Conservation (phyloP, 2,113 vertebrate genomes). For the Hemichromis elongatus region DNA sequence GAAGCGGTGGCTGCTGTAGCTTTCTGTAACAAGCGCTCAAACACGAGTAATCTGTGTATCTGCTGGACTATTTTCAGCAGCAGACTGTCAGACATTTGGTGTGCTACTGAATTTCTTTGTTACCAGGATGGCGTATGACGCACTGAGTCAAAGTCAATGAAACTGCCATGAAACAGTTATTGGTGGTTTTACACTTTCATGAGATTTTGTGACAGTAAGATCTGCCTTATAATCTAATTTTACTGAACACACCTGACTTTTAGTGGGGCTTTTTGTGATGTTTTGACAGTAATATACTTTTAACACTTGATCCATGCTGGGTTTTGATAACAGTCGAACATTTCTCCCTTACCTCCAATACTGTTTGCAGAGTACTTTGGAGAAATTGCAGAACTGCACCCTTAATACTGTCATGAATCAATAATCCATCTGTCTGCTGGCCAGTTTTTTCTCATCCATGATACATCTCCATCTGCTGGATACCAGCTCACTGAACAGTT, state of each 20-base stretch:
- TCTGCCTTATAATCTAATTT: background rate
- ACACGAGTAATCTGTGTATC: background rate
- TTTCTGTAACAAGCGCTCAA: background rate
- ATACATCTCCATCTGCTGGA: background rate
- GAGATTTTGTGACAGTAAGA: background rate
- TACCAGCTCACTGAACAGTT: background rate
- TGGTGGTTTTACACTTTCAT: background rate
- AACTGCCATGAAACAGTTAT: background rate
- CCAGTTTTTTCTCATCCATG: background rate
- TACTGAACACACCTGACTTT: background rate
- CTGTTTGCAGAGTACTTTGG: background rate
- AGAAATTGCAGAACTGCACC: background rate
- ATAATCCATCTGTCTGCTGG: background rate
- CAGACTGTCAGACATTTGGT: background rate
- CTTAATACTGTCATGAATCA: background rate
- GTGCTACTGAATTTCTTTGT: background rate
- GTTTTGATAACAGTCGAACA: background rate
- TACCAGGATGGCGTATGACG: background rate
- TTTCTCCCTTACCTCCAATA: background rate
- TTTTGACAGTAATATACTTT: background rate
- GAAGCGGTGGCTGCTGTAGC: background rate
- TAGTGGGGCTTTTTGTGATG: background rate
- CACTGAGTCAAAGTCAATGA: background rate
- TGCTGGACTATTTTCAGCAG: background rate
- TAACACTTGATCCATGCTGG: background rate